phyloP scores from a whole-genome alignment of 2,113 vertebrate species.

The Suricata suricatta region DNA sequence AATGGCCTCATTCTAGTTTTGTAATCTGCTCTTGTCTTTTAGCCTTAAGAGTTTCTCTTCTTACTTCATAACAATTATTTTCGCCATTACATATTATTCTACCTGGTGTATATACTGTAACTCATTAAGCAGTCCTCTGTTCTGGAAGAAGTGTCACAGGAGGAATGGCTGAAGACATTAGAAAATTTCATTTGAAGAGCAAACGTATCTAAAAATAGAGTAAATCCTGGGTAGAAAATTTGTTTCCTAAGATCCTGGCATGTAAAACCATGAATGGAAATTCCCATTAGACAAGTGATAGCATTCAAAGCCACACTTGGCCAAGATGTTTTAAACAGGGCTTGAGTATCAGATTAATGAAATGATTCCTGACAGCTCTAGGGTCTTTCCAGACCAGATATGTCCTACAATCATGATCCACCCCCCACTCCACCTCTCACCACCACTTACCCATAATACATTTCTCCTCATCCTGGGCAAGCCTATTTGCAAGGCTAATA shows the following conservation, averaged over 20 bases:
- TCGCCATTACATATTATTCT: neutral
- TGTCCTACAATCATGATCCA: neutral
- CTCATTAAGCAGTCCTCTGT: slow-evolving; percentile 48
- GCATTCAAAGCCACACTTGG: slow-evolving; percentile 18
- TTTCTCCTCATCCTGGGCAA: slow-evolving; percentile 37
- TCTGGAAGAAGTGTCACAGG: slow-evolving; percentile 43
- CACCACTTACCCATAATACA: slow-evolving; percentile 21
- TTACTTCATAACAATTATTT: neutral
- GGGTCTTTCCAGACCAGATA: neutral
- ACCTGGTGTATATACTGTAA: neutral
- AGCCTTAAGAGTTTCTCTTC: neutral
- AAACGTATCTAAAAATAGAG: slow-evolving; percentile 61
- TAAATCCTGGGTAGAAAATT: neutral
- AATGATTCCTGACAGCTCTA: neutral
- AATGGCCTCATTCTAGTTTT: slow-evolving; percentile 50
- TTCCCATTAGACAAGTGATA: slow-evolving; percentile 46
- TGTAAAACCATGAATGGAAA: slow-evolving; percentile 44
- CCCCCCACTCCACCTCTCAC: neutral
- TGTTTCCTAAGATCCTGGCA: slow-evolving; percentile 42
- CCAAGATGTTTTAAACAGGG: slow-evolving; percentile 11
- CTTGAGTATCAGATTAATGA: neutral
- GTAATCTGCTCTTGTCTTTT: slow-evolving; percentile 53
- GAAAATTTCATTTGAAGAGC: slow-evolving; percentile 52
- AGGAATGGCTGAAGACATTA: slow-evolving; percentile 61
- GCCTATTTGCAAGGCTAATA: slow-evolving; percentile 80